Conservation (phyloP, 64 coral and sea anemone genomes). For the Actinia tenebrosa region DNA sequence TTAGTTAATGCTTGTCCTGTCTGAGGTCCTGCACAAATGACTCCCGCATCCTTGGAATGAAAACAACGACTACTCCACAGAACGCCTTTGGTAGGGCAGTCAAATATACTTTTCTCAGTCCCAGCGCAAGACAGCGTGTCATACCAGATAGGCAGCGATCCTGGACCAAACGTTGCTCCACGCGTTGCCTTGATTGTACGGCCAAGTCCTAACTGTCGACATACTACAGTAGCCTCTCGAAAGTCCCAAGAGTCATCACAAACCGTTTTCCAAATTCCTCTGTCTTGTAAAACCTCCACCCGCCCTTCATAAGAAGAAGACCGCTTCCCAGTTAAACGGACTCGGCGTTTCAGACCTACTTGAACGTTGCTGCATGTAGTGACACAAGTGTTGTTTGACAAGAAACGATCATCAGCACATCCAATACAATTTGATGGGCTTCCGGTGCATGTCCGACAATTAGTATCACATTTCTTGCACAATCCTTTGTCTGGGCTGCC, state of each 20-base stretch:
- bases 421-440: constrained; percentile 47
- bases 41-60: constrained; percentile 79
- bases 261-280: constrained; percentile 43
- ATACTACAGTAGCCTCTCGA: constrained; percentile 62
- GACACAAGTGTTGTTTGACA: constrained; percentile 37
- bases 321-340: constrained; percentile 53
- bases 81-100: constrained; percentile 31
- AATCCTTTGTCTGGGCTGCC: constrained; percentile 39
- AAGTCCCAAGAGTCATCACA: constrained; percentile 81
- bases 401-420: constrained; percentile 49
- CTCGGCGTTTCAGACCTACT: constrained; percentile 31
- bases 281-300: constrained; percentile 44
- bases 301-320: constrained; percentile 55
- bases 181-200: constrained; percentile 41
- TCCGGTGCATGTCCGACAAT: constrained; percentile 65
- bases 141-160: constrained; percentile 37
- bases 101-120: constrained; percentile 37
- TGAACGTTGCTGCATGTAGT: constrained; percentile 6
- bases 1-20: constrained; percentile 23
- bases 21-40: constrained; percentile 56
- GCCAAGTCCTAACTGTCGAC: constrained; percentile 65
- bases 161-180: constrained; percentile 53
- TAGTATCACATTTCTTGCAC: constrained; percentile 45
- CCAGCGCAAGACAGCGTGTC: constrained; percentile 51
- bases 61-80: constrained; percentile 57